phyloP scores from a whole-genome alignment of 1,140 invertebrate genomes.

The Steinernema feltiae region DNA sequence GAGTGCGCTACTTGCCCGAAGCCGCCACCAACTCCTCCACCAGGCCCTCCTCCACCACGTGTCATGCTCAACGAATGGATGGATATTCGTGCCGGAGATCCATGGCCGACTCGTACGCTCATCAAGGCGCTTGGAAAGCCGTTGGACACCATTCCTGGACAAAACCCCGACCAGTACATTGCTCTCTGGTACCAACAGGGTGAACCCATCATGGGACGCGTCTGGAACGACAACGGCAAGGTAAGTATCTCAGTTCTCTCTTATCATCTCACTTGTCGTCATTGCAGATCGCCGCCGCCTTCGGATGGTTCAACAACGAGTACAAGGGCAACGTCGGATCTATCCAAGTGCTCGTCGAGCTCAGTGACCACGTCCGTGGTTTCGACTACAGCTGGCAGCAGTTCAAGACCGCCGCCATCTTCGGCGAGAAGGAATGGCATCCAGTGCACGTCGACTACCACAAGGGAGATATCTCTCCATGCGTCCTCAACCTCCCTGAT shows the following conservation, averaged over 20 bases:
- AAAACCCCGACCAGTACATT: constrained; percentile 45
- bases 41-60: constrained; percentile 18
- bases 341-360: constrained; percentile 33
- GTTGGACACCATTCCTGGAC: constrained; percentile 36
- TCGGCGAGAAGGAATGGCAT: constrained; percentile 39
- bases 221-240: constrained; percentile 49
- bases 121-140: constrained; percentile 36
- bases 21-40: neutral
- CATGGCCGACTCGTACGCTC: constrained; percentile 30
- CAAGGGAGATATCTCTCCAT: constrained; percentile 41
- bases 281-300: constrained; percentile 24
- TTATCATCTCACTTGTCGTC: neutral
- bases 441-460: constrained; percentile 41
- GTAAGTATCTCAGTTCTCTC: constrained; percentile 6
- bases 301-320: constrained; percentile 28
- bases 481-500: constrained; percentile 31
- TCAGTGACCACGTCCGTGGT: constrained; percentile 34
- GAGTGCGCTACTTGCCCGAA: constrained; percentile 38
- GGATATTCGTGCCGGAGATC: constrained; percentile 40
- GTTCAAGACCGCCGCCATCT: constrained; percentile 30
- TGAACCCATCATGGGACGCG: constrained; percentile 45
- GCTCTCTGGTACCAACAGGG: constrained; percentile 48
- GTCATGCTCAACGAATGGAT: constrained; percentile 48
- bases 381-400: constrained; percentile 33
- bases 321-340: constrained; percentile 33